These are phyloP conservation scores for Eulemur rufifrons DNA, from an alignment of 2,113 vertebrate species.

Conservation along the genomic window DNA sequence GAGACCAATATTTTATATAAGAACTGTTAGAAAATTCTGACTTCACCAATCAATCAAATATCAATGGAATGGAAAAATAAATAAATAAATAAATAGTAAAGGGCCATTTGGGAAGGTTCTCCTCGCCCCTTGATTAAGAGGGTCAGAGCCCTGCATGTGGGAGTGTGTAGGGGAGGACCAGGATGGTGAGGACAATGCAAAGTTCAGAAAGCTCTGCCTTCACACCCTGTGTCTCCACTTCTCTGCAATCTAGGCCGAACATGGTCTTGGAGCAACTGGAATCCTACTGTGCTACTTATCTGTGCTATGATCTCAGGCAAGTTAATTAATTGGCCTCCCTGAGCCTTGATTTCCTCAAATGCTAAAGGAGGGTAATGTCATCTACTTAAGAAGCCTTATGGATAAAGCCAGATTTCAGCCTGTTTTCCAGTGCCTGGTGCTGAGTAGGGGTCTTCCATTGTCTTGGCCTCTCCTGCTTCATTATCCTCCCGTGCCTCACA, in stretches of 20 bases:
- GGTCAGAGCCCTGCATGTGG: neutral
- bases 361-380: neutral
- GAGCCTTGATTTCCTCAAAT: neutral
- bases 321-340: neutral
- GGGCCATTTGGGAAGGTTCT: neutral
- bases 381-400: neutral
- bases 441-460: neutral
- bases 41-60: neutral
- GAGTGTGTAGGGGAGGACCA: rapidly evolving
- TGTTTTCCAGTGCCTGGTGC: neutral
- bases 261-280: neutral
- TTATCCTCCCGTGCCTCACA: neutral
- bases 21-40: neutral
- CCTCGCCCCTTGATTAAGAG: neutral
- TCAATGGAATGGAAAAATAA: neutral
- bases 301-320: neutral
- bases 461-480: neutral
- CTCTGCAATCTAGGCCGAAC: neutral
- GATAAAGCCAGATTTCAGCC: neutral
- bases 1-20: neutral
- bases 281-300: neutral
- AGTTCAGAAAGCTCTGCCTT: neutral
- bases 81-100: neutral
- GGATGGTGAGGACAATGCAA: no score
- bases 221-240: neutral